These are phyloP conservation scores for Hippopotamyrus pictus DNA, from an alignment of 2,797 vertebrate species.

Conservation along the genomic window DNA sequence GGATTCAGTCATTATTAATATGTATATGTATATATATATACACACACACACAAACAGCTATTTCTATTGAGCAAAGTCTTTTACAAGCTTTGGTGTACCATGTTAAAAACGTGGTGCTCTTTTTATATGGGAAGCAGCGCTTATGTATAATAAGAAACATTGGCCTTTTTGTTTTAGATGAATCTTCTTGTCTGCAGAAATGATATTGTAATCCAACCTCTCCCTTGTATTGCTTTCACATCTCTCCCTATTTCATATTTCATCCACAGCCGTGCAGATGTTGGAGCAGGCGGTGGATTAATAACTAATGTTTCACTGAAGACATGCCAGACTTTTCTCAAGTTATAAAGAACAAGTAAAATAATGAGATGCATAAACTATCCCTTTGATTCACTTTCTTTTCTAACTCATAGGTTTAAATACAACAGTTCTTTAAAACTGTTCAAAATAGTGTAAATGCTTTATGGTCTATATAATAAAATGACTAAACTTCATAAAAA, in stretches of 20 bases:
- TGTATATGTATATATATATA: neutral
- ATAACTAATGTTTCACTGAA: neutral
- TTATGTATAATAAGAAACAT: slow-evolving; percentile 12
- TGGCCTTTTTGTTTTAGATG: neutral
- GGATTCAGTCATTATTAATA: neutral
- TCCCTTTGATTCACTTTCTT: neutral
- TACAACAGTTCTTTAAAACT: neutral
- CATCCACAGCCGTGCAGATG: neutral
- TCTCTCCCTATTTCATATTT: neutral
- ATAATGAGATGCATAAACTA: neutral
- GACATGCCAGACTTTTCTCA: neutral
- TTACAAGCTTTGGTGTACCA: neutral
- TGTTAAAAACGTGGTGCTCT: neutral
- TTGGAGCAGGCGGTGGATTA: neutral
- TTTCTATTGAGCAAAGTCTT: neutral
- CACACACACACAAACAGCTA: neutral
- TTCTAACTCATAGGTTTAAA: neutral
- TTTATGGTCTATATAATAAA: neutral
- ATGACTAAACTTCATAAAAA: neutral
- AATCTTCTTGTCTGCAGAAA: neutral
- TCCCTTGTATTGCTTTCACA: neutral
- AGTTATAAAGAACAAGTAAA: slow-evolving; percentile 1
- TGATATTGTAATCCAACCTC: neutral
- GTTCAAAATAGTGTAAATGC: neutral
- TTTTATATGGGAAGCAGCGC: neutral